A percentile compares a stretch with the other conserved stretches of the same genome.
Evolutionary conservation across 2,113 vertebrate genomes (phyloP).

Genomic region (Rattus rattus): DNA sequence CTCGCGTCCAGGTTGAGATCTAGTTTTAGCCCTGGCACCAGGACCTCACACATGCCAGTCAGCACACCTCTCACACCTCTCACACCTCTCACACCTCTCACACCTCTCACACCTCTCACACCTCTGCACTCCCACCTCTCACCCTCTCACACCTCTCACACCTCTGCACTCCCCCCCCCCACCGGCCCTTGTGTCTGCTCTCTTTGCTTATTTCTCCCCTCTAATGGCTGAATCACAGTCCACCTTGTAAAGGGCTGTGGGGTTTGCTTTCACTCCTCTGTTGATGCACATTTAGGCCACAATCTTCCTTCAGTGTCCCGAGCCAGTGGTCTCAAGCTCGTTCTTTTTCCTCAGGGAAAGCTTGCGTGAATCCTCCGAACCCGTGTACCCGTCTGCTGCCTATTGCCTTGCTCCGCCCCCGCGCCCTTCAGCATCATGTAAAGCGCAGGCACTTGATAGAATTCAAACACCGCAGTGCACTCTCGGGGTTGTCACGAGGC

Average conservation of each 20-base stretch:
- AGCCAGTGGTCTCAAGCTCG: background rate
- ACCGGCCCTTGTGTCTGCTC: background rate
- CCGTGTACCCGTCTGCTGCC: background rate
- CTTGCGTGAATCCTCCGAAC: background rate
- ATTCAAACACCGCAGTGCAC: background rate
- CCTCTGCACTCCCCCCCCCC: fast-evolving
- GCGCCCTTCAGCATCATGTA: background rate
- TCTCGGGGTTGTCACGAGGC: background rate
- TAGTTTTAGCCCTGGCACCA: too few relatives aligned
- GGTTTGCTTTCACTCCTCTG: background rate
- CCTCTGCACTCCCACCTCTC: fast-evolving
- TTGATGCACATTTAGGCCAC: background rate
- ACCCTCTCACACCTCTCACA: too few relatives aligned
- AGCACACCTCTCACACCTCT: too few relatives aligned
- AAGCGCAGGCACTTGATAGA: background rate
- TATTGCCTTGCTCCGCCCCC: background rate
- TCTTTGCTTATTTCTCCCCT: background rate
- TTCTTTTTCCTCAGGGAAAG: background rate
- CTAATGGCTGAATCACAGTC: background rate
- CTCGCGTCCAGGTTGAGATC: background rate
- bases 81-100: too few relatives aligned
- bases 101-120: too few relatives aligned
- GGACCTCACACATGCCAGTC: too few relatives aligned
- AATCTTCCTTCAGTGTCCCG: background rate
- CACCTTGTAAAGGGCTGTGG: fast-evolving